Base-by-base conservation (phyloP, 1,140 invertebrate species). In the Brachionus koreanus region DNA sequence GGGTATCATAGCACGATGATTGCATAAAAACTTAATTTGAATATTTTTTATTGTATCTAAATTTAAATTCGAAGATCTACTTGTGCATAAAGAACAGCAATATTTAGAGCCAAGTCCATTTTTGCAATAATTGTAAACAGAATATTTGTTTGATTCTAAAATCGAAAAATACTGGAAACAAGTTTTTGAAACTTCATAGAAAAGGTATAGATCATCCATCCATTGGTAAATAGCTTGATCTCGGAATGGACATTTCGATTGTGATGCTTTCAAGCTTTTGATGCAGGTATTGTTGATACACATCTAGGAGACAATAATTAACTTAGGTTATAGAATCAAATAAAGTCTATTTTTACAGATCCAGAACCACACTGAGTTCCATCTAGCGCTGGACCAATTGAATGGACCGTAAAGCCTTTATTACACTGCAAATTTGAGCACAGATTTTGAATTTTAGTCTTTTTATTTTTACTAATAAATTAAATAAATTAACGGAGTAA, bases 311-410 rank as follows among this genome's bases (percentile, higher is more conserved):
- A 29, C 16, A 5, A 13, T 3, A 33, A 63, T 16, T 25, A n/a
- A 25, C 12, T 23, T 23, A 63, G 19, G 23, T 16, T 16, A 9
- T 7, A 63, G 19, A 25, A 16, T 16, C 7, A 23, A 9, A 63
- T 16, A 63, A 12, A 25, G 3, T 29, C 1, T 0, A 12, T 33
- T 25, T 29, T n/a, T 65, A 65, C 63, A 16, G 63, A 65, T n/a
- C 63, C 25, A 65, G 29, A 9, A 65, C 33, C 63, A 33, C 63
- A 65, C 33, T 65, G 63, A n/a, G 63, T 65, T 65, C 63, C 63
- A n/a, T 65, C 63, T 2, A 33, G 33, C 25, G 63, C 63, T 13
- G 63, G 33, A 29, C 63, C 63, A 65, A 65, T 33, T 5, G 13
- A 3, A 19, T 33, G 29, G 6, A 33, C 19, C 3, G 5, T 37